Conservation (phyloP, 2,888 invertebrate genomes). For the Prosopocoilus inquinatus region DNA sequence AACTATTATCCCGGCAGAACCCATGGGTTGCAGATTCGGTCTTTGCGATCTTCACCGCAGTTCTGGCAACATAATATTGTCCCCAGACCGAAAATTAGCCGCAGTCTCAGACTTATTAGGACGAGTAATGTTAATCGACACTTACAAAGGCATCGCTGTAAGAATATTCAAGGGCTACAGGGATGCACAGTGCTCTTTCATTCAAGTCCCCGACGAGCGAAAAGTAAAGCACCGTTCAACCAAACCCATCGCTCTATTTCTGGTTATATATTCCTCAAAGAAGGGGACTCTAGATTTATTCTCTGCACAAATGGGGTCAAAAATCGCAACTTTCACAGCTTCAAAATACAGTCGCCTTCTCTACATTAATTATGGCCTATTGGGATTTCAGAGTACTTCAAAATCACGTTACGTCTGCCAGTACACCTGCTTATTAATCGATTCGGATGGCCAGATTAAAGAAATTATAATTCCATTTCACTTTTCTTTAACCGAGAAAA, state of each 20-base stretch:
- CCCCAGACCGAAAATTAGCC: conserved; percentile 77
- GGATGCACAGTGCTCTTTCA: conserved; percentile 92
- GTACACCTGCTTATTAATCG: conserved; percentile 76
- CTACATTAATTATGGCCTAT: conserved; percentile 77
- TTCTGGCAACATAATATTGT: conserved; percentile 71
- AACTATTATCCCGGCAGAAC: conserved; percentile 63
- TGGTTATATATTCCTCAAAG: conserved; percentile 90
- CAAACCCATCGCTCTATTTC: conserved; percentile 68
- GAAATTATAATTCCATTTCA: conserved; percentile 88
- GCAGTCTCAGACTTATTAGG: conserved; percentile 85
- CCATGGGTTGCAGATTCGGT: conserved; percentile 77
- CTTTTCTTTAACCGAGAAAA: conserved; percentile 82
- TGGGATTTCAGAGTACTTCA: conserved; percentile 65
- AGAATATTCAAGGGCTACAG: conserved; percentile 95
- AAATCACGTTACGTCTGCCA: conserved; percentile 58
- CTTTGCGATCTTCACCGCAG: conserved; percentile 76
- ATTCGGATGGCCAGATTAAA: conserved; percentile 79
- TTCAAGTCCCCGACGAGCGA: conserved; percentile 73
- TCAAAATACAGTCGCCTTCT: conserved; percentile 79
- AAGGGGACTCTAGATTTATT: conserved; percentile 93
- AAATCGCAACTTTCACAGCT: conserved; percentile 88
- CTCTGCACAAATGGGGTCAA: conserved; percentile 78
- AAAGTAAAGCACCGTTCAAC: conserved; percentile 39
- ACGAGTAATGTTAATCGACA: conserved; percentile 83
- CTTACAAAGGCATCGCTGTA: conserved; percentile 72